Conservation (phyloP, 2,113 vertebrate species). For the Rafetus swinhoei region DNA sequence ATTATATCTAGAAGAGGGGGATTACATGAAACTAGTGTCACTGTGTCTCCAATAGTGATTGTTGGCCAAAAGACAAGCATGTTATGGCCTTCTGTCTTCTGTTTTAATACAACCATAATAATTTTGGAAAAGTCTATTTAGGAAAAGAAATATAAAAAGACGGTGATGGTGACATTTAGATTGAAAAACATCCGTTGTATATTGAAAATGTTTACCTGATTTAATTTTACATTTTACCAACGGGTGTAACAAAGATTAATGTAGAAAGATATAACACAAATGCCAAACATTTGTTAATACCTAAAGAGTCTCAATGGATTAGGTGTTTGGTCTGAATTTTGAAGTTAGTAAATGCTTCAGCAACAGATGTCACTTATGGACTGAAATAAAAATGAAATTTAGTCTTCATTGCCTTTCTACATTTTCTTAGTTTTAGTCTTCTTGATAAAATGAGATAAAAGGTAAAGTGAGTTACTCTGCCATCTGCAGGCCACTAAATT, state of each 20-base stretch:
- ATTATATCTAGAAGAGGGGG: neutral
- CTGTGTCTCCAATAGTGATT: neutral
- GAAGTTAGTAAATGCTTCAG: neutral
- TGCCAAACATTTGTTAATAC: neutral
- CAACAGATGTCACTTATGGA: neutral
- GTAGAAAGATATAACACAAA: accelerated
- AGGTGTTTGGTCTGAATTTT: neutral
- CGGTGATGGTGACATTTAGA: neutral
- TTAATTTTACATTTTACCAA: neutral
- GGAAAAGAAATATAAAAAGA: neutral
- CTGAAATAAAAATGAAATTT: neutral
- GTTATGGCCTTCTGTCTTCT: neutral
- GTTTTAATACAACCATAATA: neutral
- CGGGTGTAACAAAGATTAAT: neutral
- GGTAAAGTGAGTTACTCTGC: slow-evolving; percentile 47
- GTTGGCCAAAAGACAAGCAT: too few relatives aligned
- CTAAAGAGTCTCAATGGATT: neutral
- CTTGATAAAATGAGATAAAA: neutral
- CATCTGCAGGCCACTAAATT: slow-evolving; percentile 70
- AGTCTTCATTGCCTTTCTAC: neutral
- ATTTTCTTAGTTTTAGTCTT: neutral
- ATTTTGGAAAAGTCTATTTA: neutral
- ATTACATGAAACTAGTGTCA: neutral
- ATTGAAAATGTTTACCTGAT: neutral
- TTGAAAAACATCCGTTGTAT: neutral